These are phyloP conservation scores for Eustalomyia histrio DNA, from an alignment of 2,888 invertebrate genomes.

Conservation along the genomic window DNA sequence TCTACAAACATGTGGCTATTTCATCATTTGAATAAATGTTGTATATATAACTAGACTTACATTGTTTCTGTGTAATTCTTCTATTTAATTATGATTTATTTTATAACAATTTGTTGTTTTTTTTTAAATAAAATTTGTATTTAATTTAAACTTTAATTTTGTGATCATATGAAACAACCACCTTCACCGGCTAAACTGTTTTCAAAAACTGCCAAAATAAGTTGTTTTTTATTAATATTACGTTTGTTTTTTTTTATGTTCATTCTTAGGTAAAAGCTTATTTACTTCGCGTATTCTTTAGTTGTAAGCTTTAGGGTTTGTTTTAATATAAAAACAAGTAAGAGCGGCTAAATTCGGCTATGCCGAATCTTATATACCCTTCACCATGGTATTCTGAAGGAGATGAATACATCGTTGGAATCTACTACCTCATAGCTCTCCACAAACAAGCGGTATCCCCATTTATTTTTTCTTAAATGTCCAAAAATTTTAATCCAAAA, in stretches of 20 bases:
- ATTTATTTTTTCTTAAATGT: too few species aligned
- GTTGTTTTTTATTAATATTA: constrained; percentile 23
- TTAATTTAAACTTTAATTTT: neutral
- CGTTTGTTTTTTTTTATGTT: constrained; percentile 12
- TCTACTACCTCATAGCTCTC: too few species aligned
- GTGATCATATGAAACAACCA: constrained; percentile 27
- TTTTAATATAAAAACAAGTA: constrained; percentile 18
- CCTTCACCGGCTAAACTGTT: constrained; percentile 61
- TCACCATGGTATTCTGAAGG: too few species aligned
- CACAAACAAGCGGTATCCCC: too few species aligned
- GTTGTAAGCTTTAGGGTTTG: constrained; percentile 18
- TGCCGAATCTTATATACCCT: too few species aligned
- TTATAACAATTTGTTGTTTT: neutral
- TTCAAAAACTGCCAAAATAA: constrained; percentile 60
- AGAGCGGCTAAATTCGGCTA: too few species aligned
- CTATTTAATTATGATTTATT: neutral
- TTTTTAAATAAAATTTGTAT: neutral
- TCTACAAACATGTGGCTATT: neutral
- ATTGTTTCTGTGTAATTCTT: neutral
- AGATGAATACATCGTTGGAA: too few species aligned
- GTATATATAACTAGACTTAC: neutral
- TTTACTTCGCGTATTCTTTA: constrained; percentile 3
- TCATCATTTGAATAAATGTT: neutral
- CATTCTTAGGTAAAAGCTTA: constrained; percentile 48
- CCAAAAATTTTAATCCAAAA: too few species aligned